Conservation (phyloP, 2,113 vertebrate species). For the Glaucomys volans region DNA sequence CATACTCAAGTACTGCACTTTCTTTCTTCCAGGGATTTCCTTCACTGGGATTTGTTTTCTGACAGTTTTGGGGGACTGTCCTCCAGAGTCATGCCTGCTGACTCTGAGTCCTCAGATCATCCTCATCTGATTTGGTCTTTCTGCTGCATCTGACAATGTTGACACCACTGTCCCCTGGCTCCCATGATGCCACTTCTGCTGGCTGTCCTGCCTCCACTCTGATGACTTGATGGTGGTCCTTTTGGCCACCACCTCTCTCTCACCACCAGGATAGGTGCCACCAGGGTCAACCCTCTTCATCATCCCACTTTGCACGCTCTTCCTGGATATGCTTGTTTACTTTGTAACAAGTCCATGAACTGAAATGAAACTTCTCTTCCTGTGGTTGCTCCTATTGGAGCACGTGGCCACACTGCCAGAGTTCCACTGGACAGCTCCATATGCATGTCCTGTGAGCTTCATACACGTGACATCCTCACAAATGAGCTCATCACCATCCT, state of each 20-base stretch:
- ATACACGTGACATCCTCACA: not conserved
- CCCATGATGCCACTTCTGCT: not conserved
- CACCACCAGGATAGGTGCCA: no score
- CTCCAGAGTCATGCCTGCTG: not conserved
- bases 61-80: not conserved
- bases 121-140: rapidly evolving
- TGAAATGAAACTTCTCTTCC: not conserved
- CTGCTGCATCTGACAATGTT: rapidly evolving
- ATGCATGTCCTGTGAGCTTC: not conserved
- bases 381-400: not conserved
- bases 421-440: not conserved
- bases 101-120: not conserved
- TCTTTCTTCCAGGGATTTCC: not conserved
- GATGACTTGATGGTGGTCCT: not conserved
- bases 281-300: not conserved
- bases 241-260: not conserved
- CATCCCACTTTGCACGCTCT: not conserved
- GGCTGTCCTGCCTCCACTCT: not conserved
- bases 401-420: not conserved
- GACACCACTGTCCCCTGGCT: no score
- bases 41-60: not conserved
- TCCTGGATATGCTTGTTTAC: not conserved
- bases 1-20: not conserved
- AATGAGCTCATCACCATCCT: not conserved
- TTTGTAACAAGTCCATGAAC: not conserved